These are phyloP conservation scores for Phaethornis superciliosus DNA, from an alignment of 2,113 vertebrate species.

Conservation along the genomic window DNA sequence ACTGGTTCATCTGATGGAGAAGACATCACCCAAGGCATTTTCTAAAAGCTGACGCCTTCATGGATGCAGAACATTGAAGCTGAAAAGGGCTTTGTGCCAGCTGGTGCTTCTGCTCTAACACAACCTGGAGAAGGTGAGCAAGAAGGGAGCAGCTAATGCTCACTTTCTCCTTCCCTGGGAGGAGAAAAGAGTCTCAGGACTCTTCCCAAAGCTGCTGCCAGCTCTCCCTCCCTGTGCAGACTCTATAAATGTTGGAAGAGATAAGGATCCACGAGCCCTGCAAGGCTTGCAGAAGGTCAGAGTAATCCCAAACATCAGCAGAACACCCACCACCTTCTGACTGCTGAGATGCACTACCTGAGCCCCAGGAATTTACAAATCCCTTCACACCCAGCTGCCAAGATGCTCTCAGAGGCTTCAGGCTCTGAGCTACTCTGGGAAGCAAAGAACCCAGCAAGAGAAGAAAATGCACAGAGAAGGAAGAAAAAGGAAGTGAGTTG, in stretches of 20 bases:
- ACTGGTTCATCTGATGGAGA: not conserved
- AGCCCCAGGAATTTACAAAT: not conserved
- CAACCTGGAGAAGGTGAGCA: not conserved
- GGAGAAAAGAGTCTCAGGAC: not conserved
- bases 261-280: not conserved
- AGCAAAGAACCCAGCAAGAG: not conserved
- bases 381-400: not conserved
- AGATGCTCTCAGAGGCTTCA: not conserved
- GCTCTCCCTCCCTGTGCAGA: not conserved
- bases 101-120: not conserved
- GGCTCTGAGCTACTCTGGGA: not conserved
- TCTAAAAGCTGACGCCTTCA: not conserved
- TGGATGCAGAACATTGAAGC: not conserved
- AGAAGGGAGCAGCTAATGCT: not conserved
- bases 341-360: not conserved
- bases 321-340: not conserved
- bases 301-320: not conserved
- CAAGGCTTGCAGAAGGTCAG: not conserved
- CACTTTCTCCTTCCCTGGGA: not conserved
- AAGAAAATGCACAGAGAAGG: not conserved
- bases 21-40: not conserved
- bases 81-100: not conserved
- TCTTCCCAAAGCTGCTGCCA: not conserved
- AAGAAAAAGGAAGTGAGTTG: not conserved
- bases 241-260: not conserved